Evolutionary conservation across 2,888 invertebrate species (phyloP).

Genomic region (Nephrotoma flavescens): DNA sequence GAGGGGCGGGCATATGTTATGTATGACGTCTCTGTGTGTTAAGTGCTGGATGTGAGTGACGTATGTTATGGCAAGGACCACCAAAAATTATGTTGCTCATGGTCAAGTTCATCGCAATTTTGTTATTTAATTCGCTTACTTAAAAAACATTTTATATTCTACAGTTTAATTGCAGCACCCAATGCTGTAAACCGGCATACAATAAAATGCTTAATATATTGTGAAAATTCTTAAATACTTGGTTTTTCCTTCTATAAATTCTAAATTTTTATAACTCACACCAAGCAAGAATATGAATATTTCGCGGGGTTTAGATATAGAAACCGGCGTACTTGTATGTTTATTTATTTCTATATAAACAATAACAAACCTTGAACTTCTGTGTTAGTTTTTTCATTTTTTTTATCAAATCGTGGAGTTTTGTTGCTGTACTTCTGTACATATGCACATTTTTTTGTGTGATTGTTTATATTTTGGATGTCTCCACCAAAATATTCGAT

Average conservation of each 20-base stretch:
- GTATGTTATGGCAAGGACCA: neutral
- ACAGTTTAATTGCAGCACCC: neutral
- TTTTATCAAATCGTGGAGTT: neutral
- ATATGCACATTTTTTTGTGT: neutral
- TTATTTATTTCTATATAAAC: neutral
- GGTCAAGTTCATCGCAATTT: neutral
- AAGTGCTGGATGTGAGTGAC: neutral
- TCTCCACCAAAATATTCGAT: neutral
- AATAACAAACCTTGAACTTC: neutral
- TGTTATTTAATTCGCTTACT: neutral
- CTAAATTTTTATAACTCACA: neutral
- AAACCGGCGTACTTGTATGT: neutral
- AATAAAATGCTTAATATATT: neutral
- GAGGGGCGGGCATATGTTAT: neutral
- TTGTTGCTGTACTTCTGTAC: neutral
- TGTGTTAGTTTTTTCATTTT: neutral
- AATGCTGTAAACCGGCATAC: neutral
- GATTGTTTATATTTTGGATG: neutral
- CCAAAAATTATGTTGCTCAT: neutral
- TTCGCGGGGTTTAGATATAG: neutral
- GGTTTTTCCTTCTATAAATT: neutral
- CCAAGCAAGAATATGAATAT: neutral
- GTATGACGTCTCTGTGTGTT: neutral
- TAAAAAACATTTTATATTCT: neutral
- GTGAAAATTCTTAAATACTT: neutral